phyloP scores from a whole-genome alignment of 2,888 invertebrate genomes.

The Nasonia oneida region DNA sequence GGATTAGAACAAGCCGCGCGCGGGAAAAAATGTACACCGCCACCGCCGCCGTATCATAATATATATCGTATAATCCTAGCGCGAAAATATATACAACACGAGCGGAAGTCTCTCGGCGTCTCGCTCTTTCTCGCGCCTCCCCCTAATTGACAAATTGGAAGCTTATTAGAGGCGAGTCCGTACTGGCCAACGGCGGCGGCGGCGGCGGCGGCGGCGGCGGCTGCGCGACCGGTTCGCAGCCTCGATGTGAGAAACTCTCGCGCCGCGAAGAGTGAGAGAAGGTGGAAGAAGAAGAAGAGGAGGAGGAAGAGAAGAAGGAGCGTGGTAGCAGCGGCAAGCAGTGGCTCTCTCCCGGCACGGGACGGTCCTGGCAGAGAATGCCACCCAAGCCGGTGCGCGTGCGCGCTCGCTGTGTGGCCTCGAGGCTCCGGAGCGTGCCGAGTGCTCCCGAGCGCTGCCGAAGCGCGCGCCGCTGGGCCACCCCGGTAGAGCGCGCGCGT shows the following conservation, averaged over 20 bases:
- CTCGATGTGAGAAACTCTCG: conserved; percentile 15
- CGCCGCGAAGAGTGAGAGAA: not conserved
- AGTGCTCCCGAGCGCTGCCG: conserved; percentile 72
- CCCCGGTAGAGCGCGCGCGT: conserved; percentile 85
- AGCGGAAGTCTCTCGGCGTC: conserved; percentile 17
- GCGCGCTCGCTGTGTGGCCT: conserved; percentile 78
- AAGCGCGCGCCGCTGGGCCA: conserved; percentile 74
- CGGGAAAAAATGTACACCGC: not conserved
- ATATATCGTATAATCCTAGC: not conserved
- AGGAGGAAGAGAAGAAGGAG: conserved; percentile 50
- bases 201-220: not conserved
- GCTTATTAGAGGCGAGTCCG: conserved; percentile 81
- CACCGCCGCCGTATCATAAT: too few relatives aligned
- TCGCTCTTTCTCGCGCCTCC: conserved; percentile 36
- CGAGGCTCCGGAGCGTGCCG: conserved; percentile 68
- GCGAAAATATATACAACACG: conserved; percentile 68
- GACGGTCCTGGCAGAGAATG: conserved; percentile 76
- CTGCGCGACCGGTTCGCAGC: conserved; percentile 56
- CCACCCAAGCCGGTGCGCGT: conserved; percentile 79
- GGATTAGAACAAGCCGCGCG: not conserved
- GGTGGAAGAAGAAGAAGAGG: conserved; percentile 48
- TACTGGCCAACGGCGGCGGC: conserved; percentile 68
- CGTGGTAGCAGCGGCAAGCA: conserved; percentile 13
- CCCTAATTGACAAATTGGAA: conserved; percentile 86
- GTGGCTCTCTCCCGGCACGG: conserved; percentile 73